Conservation (phyloP, 1,140 invertebrate species). For the Zelostemma sp. region DNA sequence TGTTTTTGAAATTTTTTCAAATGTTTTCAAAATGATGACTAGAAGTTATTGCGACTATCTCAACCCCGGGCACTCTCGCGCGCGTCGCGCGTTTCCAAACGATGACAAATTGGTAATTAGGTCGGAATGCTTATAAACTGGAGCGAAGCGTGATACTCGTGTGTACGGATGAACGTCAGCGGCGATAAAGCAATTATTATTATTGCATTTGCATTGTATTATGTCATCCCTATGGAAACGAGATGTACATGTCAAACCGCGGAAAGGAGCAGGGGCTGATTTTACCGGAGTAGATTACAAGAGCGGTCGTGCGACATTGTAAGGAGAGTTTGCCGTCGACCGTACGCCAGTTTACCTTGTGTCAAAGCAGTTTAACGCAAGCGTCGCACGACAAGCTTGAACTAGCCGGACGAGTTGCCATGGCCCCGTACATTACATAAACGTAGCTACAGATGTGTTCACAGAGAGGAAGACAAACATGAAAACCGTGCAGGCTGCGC, state of each 20-base stretch:
- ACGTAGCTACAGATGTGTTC: constrained; percentile 14
- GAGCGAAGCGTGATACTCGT: not conserved
- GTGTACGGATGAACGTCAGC: not conserved
- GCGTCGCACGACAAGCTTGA: constrained; percentile 31
- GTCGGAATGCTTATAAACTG: not conserved
- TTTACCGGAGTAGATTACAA: constrained; percentile 11
- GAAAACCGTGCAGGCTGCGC: constrained; percentile 13
- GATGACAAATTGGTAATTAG: not conserved
- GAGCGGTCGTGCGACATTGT: constrained; percentile 17
- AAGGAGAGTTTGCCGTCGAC: constrained; percentile 22
- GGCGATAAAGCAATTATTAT: constrained; percentile 6
- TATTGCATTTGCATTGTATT: constrained; percentile 5
- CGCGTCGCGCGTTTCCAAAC: not conserved
- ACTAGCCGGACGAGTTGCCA: constrained; percentile 13
- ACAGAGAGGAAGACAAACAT: not conserved
- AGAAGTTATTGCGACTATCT: no score
- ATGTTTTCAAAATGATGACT: no score
- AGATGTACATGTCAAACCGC: not conserved
- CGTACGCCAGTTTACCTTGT: constrained; percentile 27
- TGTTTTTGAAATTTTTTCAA: no score
- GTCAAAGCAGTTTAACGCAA: constrained; percentile 42
- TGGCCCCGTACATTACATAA: constrained; percentile 23
- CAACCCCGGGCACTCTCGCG: no score
- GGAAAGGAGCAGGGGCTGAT: constrained; percentile 4
- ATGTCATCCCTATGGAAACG: not conserved